Conservation (phyloP, 2,113 vertebrate species). For the Myrmecobius fasciatus region DNA sequence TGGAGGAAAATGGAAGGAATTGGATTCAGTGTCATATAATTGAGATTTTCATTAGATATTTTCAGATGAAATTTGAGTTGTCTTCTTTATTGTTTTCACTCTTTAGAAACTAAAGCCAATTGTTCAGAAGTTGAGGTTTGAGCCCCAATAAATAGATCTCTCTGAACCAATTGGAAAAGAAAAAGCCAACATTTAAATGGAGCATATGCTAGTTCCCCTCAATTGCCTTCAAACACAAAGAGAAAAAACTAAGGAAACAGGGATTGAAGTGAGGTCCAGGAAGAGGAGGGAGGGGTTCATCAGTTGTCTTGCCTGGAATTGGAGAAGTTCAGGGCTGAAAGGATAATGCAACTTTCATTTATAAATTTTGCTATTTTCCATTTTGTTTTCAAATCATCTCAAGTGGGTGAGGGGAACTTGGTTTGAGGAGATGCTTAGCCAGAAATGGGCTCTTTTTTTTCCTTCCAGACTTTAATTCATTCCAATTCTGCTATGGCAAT, state of each 20-base stretch:
- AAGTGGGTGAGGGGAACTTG: background rate
- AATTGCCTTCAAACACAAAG: background rate
- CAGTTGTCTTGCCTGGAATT: background rate
- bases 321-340: background rate
- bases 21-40: background rate
- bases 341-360: background rate
- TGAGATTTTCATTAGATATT: background rate
- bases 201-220: background rate
- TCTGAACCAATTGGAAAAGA: background rate
- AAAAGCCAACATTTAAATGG: background rate
- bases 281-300: background rate
- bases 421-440: background rate
- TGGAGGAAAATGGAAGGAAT: background rate
- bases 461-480: background rate
- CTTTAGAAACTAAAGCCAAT: background rate
- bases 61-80: background rate
- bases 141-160: background rate
- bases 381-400: slow-evolving; percentile 2
- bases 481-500: slow-evolving; percentile 2
- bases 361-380: background rate
- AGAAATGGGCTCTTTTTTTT: background rate
- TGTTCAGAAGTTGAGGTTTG: background rate
- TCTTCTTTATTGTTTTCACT: background rate
- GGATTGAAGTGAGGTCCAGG: background rate
- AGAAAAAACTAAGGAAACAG: background rate